A percentile compares a stretch with the other conserved stretches of the same genome.
These are phyloP conservation scores for Zoanthus sociatus DNA, from an alignment of 92 coral and sea anemone species.

Conservation along the genomic window DNA sequence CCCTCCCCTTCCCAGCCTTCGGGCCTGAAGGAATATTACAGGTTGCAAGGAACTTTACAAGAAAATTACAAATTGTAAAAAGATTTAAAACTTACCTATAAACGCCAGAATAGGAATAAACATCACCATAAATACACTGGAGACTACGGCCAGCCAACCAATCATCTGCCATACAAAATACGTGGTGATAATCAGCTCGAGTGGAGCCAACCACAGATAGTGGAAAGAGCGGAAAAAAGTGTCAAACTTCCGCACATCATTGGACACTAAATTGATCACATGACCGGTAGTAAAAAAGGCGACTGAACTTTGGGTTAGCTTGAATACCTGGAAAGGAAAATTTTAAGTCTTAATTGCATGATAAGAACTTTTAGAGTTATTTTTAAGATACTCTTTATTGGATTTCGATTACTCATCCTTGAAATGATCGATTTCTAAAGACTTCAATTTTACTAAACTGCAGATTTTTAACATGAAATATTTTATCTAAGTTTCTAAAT, in stretches of 20 bases:
- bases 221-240: conserved; percentile 41
- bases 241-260: conserved; percentile 37
- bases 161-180: conserved; percentile 39
- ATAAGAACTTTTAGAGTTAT: too few relatives aligned
- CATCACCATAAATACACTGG: conserved; percentile 33
- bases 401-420: too few relatives aligned
- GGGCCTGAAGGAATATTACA: too few relatives aligned
- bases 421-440: too few relatives aligned
- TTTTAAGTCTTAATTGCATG: too few relatives aligned
- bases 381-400: too few relatives aligned
- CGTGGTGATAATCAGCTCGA: conserved; percentile 29
- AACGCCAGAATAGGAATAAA: conserved; percentile 15
- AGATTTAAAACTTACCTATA: conserved; percentile 10
- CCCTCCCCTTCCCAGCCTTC: too few relatives aligned
- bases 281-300: conserved; percentile 38
- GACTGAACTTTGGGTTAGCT: conserved; percentile 35
- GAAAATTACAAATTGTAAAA: too few relatives aligned
- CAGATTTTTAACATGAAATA: too few relatives aligned
- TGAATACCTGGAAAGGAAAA: conserved; percentile 21
- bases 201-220: conserved; percentile 44
- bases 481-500: too few relatives aligned
- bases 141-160: conserved; percentile 31
- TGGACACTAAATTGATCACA: conserved; percentile 38
- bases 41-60: too few relatives aligned
- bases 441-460: too few relatives aligned